Conservation (phyloP, 92 coral and sea anemone species). For the Paramuricea clavata region DNA sequence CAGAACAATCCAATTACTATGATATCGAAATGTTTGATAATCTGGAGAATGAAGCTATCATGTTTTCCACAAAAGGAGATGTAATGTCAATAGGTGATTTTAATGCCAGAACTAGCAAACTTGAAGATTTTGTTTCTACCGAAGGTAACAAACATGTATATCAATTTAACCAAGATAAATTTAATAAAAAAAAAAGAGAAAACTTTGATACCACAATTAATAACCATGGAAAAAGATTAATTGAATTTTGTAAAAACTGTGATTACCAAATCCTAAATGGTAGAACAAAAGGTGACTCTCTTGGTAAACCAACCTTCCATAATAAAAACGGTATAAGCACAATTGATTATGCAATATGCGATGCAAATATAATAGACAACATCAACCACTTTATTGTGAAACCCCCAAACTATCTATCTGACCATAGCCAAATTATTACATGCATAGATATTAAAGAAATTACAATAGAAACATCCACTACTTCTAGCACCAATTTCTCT, state of each 20-base stretch:
- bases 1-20: too few species aligned
- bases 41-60: not conserved
- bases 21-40: not conserved
- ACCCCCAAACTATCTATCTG: too few species aligned
- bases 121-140: not conserved
- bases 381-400: not conserved
- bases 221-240: not conserved
- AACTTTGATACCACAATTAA: not conserved
- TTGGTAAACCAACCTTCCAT: not conserved
- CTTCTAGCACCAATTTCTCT: too few species aligned
- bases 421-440: too few species aligned
- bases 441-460: too few species aligned
- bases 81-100: not conserved
- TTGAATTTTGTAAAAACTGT: too few species aligned
- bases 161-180: not conserved
- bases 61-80: not conserved
- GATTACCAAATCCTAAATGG: not conserved
- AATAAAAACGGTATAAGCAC: too few species aligned
- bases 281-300: not conserved
- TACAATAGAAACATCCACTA: too few species aligned
- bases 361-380: too few species aligned
- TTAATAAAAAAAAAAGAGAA: not conserved
- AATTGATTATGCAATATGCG: too few species aligned
- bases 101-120: not conserved
- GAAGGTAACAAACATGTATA: slow-evolving; percentile 2